Evolutionary conservation across 37 sponge, comb jelly and placozoan species (phyloP).

Genomic region (Axinella damicornis): DNA sequence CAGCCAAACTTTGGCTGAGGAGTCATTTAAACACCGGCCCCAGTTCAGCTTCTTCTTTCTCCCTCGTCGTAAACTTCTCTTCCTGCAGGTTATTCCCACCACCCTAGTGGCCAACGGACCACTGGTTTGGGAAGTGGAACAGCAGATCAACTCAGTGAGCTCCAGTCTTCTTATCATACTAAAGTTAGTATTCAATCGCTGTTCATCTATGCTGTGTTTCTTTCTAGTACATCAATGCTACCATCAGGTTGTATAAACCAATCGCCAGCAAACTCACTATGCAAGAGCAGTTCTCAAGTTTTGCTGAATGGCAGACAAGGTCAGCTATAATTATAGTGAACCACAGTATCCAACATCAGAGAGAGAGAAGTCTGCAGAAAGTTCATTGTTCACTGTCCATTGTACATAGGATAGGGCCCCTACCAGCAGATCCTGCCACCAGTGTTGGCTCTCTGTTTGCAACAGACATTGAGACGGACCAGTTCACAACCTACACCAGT

Average conservation of each 20-base stretch:
- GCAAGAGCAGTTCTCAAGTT: constrained; percentile 1
- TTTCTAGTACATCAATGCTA: constrained; percentile 6
- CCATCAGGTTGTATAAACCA: constrained; percentile 16
- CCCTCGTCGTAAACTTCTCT: too few species aligned
- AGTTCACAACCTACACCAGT: constrained; percentile 36
- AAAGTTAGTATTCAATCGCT: too few species aligned
- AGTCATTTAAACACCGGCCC: too few species aligned
- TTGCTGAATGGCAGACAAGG: constrained; percentile 33
- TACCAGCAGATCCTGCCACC: neutral
- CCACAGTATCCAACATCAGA: too few species aligned
- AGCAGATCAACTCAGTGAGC: constrained; percentile 38
- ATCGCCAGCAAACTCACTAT: neutral
- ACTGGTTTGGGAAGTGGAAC: constrained; percentile 61
- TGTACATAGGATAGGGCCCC: constrained; percentile 42
- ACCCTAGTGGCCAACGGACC: constrained; percentile 34
- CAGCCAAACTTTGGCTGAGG: too few species aligned
- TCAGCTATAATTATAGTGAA: too few species aligned
- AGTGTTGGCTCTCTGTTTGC: neutral
- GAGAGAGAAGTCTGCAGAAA: too few species aligned
- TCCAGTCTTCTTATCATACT: too few species aligned
- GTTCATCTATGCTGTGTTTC: too few species aligned
- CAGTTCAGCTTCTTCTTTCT: too few species aligned
- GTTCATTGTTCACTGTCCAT: too few species aligned
- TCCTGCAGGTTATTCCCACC: constrained; percentile 6
- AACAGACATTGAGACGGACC: neutral